These are phyloP conservation scores for Myiotriccus ornatus DNA, from an alignment of 2,797 vertebrate genomes.

Conservation along the genomic window DNA sequence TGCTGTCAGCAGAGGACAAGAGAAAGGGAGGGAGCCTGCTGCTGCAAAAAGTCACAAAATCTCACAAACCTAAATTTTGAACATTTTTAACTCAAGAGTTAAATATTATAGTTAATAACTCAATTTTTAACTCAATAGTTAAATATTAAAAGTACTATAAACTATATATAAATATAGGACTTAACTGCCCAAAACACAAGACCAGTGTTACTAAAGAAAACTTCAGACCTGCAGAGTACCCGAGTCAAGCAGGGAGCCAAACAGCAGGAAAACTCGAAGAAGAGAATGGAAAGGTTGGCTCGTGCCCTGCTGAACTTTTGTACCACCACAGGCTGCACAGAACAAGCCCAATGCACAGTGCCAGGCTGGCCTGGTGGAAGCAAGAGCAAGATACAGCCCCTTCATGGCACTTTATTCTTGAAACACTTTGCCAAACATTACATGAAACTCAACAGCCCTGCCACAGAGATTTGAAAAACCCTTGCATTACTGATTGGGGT, in stretches of 20 bases:
- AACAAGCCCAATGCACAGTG: neutral
- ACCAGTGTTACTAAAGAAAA: neutral
- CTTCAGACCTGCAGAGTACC: neutral
- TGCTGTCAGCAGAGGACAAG: neutral
- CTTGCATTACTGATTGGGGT: neutral
- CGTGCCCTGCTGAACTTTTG: neutral
- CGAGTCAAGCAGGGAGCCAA: neutral
- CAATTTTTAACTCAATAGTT: too few species aligned
- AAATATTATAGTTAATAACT: too few species aligned
- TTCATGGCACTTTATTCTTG: neutral
- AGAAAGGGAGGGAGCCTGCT: neutral
- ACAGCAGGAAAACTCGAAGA: neutral
- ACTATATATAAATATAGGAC: neutral
- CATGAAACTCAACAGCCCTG: neutral
- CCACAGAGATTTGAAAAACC: neutral
- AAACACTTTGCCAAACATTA: neutral
- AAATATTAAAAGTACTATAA: too few species aligned
- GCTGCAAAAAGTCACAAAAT: neutral
- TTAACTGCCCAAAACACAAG: neutral
- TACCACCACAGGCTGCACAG: neutral
- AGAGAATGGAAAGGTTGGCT: neutral
- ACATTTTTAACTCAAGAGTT: neutral
- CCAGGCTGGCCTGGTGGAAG: neutral
- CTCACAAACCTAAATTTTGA: neutral
- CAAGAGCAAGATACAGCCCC: rapidly evolving